These are phyloP conservation scores for Sinella curviseta DNA, from an alignment of 1,140 invertebrate genomes.

Conservation along the genomic window DNA sequence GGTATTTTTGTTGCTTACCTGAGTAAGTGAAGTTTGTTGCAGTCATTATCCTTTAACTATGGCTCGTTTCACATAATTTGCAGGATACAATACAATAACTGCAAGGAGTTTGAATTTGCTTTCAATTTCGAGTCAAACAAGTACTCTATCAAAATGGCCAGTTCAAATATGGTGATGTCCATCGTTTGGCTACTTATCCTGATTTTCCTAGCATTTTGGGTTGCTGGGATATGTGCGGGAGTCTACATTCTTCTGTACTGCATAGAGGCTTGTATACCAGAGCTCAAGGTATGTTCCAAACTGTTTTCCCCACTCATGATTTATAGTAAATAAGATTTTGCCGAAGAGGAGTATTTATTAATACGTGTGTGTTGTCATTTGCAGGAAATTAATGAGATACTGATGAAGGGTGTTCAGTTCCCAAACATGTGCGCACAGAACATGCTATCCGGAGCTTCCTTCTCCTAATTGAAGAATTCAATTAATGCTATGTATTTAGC, in stretches of 20 bases:
- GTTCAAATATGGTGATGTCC: conserved; percentile 62
- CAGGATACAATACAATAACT: too few relatives aligned
- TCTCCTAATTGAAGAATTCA: background rate
- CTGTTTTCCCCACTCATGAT: background rate
- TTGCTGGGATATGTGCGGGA: conserved; percentile 71
- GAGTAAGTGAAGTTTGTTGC: too few relatives aligned
- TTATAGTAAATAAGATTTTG: background rate
- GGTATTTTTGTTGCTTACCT: too few relatives aligned
- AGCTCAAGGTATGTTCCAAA: conserved; percentile 55
- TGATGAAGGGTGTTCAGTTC: conserved; percentile 68
- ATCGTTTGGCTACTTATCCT: conserved; percentile 77
- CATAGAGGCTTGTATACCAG: conserved; percentile 69
- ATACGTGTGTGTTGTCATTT: conserved; percentile 50
- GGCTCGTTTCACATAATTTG: too few relatives aligned
- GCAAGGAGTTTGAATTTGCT: too few relatives aligned
- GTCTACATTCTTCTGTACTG: conserved; percentile 72
- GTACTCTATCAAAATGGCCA: conserved; percentile 39
- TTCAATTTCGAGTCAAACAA: too few relatives aligned
- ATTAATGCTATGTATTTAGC: too few relatives aligned
- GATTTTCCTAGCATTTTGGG: conserved; percentile 70
- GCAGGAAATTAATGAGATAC: conserved; percentile 67
- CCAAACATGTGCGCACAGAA: conserved; percentile 66
- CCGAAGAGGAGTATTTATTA: conserved; percentile 51
- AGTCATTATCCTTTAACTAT: too few relatives aligned
- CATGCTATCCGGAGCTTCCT: conserved; percentile 56